These are phyloP conservation scores for Choristoneura fumiferana DNA, from an alignment of 1,140 invertebrate genomes.

Conservation along the genomic window DNA sequence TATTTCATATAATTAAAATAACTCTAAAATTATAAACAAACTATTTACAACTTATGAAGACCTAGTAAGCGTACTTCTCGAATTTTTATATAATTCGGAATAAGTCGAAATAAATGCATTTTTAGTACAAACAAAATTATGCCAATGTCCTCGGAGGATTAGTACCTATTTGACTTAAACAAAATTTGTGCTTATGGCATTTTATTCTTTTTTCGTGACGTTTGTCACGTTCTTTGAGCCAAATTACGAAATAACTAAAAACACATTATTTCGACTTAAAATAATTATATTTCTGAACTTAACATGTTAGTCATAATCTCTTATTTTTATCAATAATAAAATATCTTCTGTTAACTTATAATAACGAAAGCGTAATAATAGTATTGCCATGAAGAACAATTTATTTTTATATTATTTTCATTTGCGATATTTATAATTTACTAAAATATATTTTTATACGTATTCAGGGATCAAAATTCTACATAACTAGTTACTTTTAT, in stretches of 20 bases:
- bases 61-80: conserved; percentile 41
- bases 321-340: conserved; percentile 13
- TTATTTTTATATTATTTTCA: not conserved
- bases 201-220: no score
- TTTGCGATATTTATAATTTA: conserved; percentile 12
- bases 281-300: not conserved
- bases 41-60: conserved; percentile 20
- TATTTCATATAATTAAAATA: conserved; percentile 14
- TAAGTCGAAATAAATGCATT: not conserved
- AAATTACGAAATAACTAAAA: not conserved
- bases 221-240: no score
- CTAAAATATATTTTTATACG: not conserved
- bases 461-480: no score
- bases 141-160: not conserved
- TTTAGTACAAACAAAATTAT: not conserved
- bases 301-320: conserved; percentile 7
- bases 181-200: not conserved
- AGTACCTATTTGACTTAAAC: not conserved
- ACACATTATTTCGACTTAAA: not conserved
- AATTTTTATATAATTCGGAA: conserved; percentile 2
- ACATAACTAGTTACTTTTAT: no score
- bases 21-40: conserved; percentile 15
- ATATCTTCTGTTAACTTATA: conserved; percentile 13
- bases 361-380: conserved; percentile 14
- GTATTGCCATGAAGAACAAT: conserved; percentile 17